Percentiles rank a stretch among this genome's conserved stretches.
Conservation (phyloP, 2,888 invertebrate species). For the Heliconius ismenius region DNA sequence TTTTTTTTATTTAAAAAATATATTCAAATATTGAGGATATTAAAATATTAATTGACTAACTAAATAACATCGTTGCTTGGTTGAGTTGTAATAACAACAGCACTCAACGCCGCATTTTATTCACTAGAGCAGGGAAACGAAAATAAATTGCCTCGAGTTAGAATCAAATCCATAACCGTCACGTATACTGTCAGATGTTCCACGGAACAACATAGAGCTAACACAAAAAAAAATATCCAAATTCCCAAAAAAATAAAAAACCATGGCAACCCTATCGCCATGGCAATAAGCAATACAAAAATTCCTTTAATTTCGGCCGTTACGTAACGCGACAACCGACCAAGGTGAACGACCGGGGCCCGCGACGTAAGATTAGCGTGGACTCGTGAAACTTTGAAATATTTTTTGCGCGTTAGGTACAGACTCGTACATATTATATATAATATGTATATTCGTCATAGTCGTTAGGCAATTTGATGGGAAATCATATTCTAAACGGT, state of each 20-base stretch:
- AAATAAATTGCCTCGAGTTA: neutral
- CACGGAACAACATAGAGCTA: neutral
- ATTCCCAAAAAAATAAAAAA: neutral
- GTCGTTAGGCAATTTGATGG: constrained; percentile 11
- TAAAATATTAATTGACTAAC: too few relatives aligned
- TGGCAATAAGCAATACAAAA: constrained; percentile 40
- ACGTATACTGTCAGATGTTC: neutral
- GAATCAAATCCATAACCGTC: neutral
- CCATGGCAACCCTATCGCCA: constrained; percentile 18
- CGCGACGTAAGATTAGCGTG: constrained; percentile 46
- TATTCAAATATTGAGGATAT: too few relatives aligned
- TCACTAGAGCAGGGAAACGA: neutral
- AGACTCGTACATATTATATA: neutral
- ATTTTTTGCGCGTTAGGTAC: constrained; percentile 10
- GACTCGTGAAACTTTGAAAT: constrained; percentile 21
- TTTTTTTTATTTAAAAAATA: too few relatives aligned
- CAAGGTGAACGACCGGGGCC: constrained; percentile 63
- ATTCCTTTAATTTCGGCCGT: constrained; percentile 63
- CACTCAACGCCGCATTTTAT: too few relatives aligned
- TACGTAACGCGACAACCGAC: constrained; percentile 55
- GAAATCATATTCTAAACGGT: neutral
- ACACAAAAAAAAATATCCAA: neutral
- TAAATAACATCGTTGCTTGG: too few relatives aligned
- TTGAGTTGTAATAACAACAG: neutral
- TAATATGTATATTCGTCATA: neutral